Conservation (phyloP, 2,797 vertebrate genomes). For the Malurus splendens region DNA sequence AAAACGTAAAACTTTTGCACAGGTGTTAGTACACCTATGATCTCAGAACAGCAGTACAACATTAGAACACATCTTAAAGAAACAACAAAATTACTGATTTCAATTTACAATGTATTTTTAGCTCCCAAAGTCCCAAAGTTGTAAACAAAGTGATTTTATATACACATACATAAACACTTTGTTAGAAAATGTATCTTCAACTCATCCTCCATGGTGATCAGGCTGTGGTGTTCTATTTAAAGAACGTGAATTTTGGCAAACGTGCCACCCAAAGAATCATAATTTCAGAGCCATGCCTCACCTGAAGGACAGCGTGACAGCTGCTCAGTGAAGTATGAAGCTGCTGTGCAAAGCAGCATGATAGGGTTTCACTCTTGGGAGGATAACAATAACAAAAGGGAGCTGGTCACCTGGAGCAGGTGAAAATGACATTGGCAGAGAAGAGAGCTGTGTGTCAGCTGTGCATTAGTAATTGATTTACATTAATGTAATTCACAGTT, state of each 20-base stretch:
- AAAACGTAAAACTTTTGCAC: not conserved
- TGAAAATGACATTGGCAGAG: not conserved
- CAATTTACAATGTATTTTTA: not conserved
- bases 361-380: not conserved
- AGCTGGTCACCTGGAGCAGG: not conserved
- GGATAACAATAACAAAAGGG: not conserved
- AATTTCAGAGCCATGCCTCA: not conserved
- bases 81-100: not conserved
- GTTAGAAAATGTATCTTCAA: not conserved
- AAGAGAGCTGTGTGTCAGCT: not conserved
- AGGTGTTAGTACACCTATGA: not conserved
- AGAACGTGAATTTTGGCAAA: not conserved
- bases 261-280: rapidly evolving
- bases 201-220: not conserved
- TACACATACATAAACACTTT: not conserved
- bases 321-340: not conserved
- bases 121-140: not conserved
- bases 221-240: not conserved
- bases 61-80: not conserved
- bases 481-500: not conserved
- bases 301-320: not conserved
- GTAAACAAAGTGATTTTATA: not conserved
- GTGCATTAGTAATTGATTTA: not conserved
- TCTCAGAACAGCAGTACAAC: not conserved
- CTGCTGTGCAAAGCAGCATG: not conserved